phyloP scores from a whole-genome alignment of 2,113 vertebrate genomes.

The Chionis minor region DNA sequence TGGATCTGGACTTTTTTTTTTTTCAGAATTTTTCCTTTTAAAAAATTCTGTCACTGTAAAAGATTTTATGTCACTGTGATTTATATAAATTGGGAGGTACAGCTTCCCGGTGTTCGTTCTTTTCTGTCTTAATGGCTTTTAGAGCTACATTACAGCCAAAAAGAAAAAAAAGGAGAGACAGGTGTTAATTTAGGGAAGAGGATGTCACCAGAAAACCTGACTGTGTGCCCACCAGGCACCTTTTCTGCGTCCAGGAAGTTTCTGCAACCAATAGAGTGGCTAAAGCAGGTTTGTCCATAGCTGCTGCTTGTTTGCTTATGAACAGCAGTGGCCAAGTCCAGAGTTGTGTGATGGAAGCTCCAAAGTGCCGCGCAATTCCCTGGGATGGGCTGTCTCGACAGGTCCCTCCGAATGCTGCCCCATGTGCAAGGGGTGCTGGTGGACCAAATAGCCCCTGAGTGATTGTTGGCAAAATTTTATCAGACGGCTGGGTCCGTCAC shows the following conservation, averaged over 20 bases:
- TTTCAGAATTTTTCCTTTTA: not conserved
- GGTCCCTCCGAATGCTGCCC: not conserved
- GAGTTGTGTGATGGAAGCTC: not conserved
- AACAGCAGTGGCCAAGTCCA: not conserved
- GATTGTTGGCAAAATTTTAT: not conserved
- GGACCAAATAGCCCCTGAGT: not conserved
- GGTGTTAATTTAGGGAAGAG: not conserved
- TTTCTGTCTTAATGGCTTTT: not conserved
- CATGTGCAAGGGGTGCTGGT: accelerated
- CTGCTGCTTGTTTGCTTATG: not conserved
- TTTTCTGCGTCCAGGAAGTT: not conserved
- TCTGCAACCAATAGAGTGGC: not conserved
- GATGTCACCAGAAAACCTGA: not conserved
- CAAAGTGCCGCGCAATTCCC: not conserved
- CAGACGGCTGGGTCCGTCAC: accelerated
- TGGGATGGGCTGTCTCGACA: accelerated
- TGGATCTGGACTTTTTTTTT: too few species aligned
- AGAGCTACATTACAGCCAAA: not conserved
- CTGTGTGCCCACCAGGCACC: not conserved
- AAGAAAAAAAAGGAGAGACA: not conserved
- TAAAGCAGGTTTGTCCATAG: not conserved
- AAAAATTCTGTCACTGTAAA: not conserved
- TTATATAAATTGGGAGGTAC: not conserved
- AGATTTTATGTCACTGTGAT: not conserved
- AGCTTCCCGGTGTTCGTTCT: not conserved